These are phyloP conservation scores for Paratrypauchen microcephalus DNA, from an alignment of 2,797 vertebrate species.

Conservation along the genomic window DNA sequence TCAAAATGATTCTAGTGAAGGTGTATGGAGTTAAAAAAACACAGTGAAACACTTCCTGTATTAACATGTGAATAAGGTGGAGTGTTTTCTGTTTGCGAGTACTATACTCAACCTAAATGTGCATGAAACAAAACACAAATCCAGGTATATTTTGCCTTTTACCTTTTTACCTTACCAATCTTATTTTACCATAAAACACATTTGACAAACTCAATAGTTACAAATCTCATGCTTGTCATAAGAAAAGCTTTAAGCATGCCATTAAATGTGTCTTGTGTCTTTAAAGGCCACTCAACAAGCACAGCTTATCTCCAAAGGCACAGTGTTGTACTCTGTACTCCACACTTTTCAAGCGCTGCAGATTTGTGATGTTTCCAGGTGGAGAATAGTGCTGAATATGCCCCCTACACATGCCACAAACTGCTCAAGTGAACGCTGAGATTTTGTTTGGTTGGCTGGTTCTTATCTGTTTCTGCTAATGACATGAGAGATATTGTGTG, in stretches of 20 bases:
- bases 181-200: too few relatives aligned
- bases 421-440: constrained; percentile 38
- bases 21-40: too few relatives aligned
- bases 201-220: constrained; percentile 18
- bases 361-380: constrained; percentile 52
- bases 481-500: constrained; percentile 57
- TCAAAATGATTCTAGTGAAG: too few relatives aligned
- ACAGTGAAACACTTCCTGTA: too few relatives aligned
- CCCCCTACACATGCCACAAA: constrained; percentile 22
- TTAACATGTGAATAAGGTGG: too few relatives aligned
- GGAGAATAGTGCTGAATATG: constrained; percentile 48
- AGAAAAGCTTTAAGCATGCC: constrained; percentile 33
- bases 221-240: constrained; percentile 17
- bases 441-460: constrained; percentile 31
- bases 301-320: constrained; percentile 61
- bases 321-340: constrained; percentile 37
- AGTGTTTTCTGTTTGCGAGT: too few relatives aligned
- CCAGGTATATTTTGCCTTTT: too few relatives aligned
- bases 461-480: constrained; percentile 66
- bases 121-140: too few relatives aligned
- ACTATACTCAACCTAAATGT: too few relatives aligned
- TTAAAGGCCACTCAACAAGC: constrained; percentile 30
- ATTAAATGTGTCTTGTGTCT: constrained; percentile 37
- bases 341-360: constrained; percentile 15
- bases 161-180: too few relatives aligned